Evolutionary conservation across 2,888 invertebrate genomes (phyloP).

Genomic region (Graphium colonna): DNA sequence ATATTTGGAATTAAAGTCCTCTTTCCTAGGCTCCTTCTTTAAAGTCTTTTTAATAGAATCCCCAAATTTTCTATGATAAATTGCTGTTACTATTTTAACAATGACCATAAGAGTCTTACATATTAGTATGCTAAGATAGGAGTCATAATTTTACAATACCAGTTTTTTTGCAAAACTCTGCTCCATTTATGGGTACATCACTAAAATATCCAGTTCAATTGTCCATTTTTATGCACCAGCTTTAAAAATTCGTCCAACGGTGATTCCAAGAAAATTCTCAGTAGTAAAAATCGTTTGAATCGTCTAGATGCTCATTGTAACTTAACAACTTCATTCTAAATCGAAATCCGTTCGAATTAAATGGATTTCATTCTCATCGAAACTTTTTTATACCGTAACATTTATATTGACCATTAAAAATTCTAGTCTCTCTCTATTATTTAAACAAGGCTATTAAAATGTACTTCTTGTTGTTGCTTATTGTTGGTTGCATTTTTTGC

Average conservation of each 20-base stretch:
- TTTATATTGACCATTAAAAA: slow-evolving; percentile 70
- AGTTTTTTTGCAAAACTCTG: neutral
- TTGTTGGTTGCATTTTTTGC: slow-evolving; percentile 64
- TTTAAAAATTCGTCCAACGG: neutral
- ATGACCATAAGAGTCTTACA: too few species aligned
- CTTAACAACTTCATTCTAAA: slow-evolving; percentile 32
- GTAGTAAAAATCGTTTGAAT: slow-evolving; percentile 10
- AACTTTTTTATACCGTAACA: slow-evolving; percentile 40
- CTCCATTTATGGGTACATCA: neutral
- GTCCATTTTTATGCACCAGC: neutral
- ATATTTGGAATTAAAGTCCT: too few species aligned
- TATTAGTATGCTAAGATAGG: too few species aligned
- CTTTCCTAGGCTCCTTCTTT: too few species aligned
- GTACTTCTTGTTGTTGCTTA: slow-evolving; percentile 56
- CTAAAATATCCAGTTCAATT: neutral
- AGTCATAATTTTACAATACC: neutral
- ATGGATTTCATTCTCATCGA: slow-evolving; percentile 60
- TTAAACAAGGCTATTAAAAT: slow-evolving; percentile 64
- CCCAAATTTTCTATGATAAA: too few species aligned
- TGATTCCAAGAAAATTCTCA: slow-evolving; percentile 11
- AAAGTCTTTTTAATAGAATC: too few species aligned
- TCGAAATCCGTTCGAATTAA: slow-evolving; percentile 57
- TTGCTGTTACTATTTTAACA: too few species aligned
- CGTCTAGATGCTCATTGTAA: slow-evolving; percentile 43
- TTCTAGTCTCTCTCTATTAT: slow-evolving; percentile 50